Evolutionary conservation across 2,113 vertebrate genomes (phyloP).

Genomic region (Micronisus gabar): DNA sequence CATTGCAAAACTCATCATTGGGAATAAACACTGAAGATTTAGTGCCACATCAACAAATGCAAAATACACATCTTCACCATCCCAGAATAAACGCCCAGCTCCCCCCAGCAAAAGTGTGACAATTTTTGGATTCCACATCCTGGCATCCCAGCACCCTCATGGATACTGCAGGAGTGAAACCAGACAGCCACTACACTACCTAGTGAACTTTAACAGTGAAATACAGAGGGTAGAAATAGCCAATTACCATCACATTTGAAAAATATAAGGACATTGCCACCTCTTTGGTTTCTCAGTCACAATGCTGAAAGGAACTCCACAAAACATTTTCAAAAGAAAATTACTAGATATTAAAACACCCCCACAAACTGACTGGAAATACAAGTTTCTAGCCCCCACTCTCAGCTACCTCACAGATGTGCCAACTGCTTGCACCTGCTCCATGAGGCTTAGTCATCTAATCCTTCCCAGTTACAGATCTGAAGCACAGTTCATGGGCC

Average conservation of each 20-base stretch:
- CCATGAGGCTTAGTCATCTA: not conserved
- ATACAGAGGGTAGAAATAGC: not conserved
- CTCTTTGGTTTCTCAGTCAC: not conserved
- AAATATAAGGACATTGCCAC: not conserved
- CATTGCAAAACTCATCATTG: not conserved
- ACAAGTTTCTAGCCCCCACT: not conserved
- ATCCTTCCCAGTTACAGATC: not conserved
- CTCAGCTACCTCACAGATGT: not conserved
- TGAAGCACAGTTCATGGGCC: not conserved
- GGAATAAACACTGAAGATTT: not conserved
- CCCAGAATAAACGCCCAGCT: not conserved
- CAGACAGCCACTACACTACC: not conserved
- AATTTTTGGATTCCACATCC: not conserved
- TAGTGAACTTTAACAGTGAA: not conserved
- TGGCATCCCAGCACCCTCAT: not conserved
- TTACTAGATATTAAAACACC: not conserved
- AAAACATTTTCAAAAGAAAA: not conserved
- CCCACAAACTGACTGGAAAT: not conserved
- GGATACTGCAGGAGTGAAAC: not conserved
- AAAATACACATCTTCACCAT: not conserved
- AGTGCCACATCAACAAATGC: not conserved
- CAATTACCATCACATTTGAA: not conserved
- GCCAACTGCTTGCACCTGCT: not conserved
- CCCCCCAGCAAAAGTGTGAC: not conserved
- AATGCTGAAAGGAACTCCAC: not conserved